Base-by-base conservation (phyloP, 2,888 invertebrate genomes). In the Phortica okadai region DNA sequence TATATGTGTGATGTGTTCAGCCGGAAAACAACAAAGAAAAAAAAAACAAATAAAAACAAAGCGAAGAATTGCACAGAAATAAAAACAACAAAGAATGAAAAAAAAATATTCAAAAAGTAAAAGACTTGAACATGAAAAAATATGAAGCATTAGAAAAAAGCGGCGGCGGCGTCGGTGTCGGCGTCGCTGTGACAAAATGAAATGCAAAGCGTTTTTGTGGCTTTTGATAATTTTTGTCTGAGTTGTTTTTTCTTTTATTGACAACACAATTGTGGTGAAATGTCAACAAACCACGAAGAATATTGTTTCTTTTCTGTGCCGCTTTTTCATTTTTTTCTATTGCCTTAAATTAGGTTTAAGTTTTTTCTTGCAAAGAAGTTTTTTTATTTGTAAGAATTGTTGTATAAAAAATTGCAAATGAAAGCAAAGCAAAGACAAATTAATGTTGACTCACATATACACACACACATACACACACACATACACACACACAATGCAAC, bases 31-130 rank as follows among this genome's bases (percentile, higher is more conserved):
- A 74, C 74, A 80, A 80, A 73, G 81, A 86, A 78, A 81, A 73
- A 80, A 84, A 78, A 82, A 84, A 82, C 80, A 82, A 87, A 82
- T 79, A 78, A 82, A 54, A 14, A 41, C 81, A 82, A 77, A 77
- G 76, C 72, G 76, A 58, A 58, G 45, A 16, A 41, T 41, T 77
- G 77, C 85, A 78, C 76, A 81, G 80, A 81, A 82, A 85, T 87
- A 82, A 85, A 80, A 86, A 67, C 7, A 86, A 85, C 78, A 79
- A 82, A 85, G 83, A 84, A 84, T 82, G 80, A 78, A 83, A 85
- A 86, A 75, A 79, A 74, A 59, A 76, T 79, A 76, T 79, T 78
- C 75, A 78, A 77, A 81, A 83, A 84, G 2, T 50, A 50, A 14
- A 50, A 50, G 50, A 50, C 50, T 8, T 66, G 5, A 14, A 14